phyloP scores from a whole-genome alignment of 2,113 vertebrate genomes.

The Lutjanus erythropterus region DNA sequence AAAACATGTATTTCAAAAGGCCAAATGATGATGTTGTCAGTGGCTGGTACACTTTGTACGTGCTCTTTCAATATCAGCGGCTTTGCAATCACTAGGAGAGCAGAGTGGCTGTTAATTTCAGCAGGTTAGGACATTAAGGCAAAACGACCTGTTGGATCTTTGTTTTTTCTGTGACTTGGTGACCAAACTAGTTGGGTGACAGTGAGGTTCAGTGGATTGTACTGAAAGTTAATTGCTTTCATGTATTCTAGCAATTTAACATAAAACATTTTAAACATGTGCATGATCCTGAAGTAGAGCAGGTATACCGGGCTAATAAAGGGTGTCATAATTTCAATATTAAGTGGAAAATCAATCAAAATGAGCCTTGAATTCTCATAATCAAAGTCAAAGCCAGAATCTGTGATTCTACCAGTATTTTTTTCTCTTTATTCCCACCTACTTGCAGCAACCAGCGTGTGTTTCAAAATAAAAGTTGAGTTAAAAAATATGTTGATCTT shows the following conservation, averaged over 20 bases:
- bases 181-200: slow-evolving; percentile 6
- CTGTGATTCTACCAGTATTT: too few species aligned
- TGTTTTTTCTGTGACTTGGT: slow-evolving; percentile 21
- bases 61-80: neutral
- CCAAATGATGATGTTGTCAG: neutral
- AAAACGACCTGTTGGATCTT: slow-evolving; percentile 20
- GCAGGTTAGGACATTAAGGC: neutral
- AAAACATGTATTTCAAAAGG: slow-evolving; percentile 1
- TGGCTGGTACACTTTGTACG: neutral
- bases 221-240: slow-evolving; percentile 59
- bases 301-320: neutral
- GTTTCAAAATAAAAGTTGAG: too few species aligned
- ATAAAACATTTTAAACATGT: neutral
- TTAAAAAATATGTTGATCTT: too few species aligned
- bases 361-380: too few species aligned
- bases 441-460: too few species aligned
- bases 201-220: slow-evolving; percentile 34
- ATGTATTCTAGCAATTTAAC: slow-evolving; percentile 50
- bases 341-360: too few species aligned
- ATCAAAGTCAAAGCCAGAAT: too few species aligned
- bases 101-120: slow-evolving; percentile 11
- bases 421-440: too few species aligned
- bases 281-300: slow-evolving; percentile 10
- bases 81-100: slow-evolving; percentile 1
- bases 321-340: too few species aligned